A percentile compares a stretch with the other conserved stretches of the same genome.
Evolutionary conservation across 2,113 vertebrate genomes (phyloP).

Genomic region (Isichthys henryi): DNA sequence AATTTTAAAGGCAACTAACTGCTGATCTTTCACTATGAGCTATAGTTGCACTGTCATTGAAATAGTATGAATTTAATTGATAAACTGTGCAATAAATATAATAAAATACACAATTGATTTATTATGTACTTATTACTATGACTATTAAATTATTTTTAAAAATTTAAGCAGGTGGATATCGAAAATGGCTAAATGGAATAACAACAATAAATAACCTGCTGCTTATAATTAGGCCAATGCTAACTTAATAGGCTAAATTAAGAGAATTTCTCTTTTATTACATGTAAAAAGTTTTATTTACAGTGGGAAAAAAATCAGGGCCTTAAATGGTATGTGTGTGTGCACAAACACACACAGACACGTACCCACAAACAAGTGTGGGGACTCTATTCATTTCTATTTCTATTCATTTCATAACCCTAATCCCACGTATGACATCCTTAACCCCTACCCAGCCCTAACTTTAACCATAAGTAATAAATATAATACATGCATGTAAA

Average conservation of each 20-base stretch:
- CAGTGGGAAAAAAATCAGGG: too few relatives aligned
- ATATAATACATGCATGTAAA: background rate
- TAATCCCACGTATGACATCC: background rate
- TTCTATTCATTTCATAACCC: background rate
- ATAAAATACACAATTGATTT: background rate
- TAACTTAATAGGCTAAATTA: background rate
- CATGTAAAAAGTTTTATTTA: background rate
- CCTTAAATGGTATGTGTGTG: background rate
- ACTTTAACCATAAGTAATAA: background rate
- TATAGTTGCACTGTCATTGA: background rate
- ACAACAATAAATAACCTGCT: background rate
- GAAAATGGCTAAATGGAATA: background rate
- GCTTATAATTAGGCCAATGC: background rate
- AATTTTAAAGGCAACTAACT: background rate
- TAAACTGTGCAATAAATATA: background rate
- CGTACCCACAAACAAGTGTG: background rate
- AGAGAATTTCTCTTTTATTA: background rate
- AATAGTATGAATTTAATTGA: background rate
- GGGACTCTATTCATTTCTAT: background rate
- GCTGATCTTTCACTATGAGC: background rate
- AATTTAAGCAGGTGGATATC: background rate
- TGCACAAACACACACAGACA: background rate
- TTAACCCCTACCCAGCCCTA: background rate
- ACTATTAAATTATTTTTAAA: background rate
- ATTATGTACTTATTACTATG: background rate